Conservation (phyloP, 1,140 invertebrate species). For the Lutraria rhynchaena region DNA sequence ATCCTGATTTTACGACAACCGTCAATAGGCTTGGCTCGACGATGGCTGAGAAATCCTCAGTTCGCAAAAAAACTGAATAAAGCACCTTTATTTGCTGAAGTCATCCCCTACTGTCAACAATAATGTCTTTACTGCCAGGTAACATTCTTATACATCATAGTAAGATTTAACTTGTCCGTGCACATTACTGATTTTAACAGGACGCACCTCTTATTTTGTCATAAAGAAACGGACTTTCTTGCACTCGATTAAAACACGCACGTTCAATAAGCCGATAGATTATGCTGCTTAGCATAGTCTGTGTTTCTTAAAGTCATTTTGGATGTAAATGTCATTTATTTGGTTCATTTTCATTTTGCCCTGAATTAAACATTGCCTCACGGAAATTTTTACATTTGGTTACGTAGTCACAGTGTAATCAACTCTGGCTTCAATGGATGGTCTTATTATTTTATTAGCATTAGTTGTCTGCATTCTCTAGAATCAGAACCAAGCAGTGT, state of each 20-base stretch:
- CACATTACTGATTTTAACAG: neutral
- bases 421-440: too few species aligned
- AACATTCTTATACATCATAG: neutral
- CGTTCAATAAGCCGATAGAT: neutral
- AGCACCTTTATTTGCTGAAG: neutral
- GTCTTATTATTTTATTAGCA: too few species aligned
- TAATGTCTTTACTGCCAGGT: constrained; percentile 39
- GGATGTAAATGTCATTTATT: too few species aligned
- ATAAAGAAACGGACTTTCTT: neutral
- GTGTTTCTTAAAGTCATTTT: too few species aligned
- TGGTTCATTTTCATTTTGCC: too few species aligned
- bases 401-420: too few species aligned
- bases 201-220: neutral
- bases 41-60: constrained; percentile 34
- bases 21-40: constrained; percentile 19
- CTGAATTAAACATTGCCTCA: too few species aligned
- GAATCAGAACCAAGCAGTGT: too few species aligned
- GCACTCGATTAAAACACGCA: neutral
- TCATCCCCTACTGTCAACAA: neutral
- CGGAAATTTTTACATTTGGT: too few species aligned
- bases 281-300: neutral
- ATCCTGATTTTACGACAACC: constrained; percentile 33
- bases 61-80: constrained; percentile 2
- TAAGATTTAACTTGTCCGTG: neutral
- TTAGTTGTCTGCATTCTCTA: too few species aligned